These are phyloP conservation scores for Mamestra configurata DNA, from an alignment of 1,140 invertebrate genomes.

Conservation along the genomic window DNA sequence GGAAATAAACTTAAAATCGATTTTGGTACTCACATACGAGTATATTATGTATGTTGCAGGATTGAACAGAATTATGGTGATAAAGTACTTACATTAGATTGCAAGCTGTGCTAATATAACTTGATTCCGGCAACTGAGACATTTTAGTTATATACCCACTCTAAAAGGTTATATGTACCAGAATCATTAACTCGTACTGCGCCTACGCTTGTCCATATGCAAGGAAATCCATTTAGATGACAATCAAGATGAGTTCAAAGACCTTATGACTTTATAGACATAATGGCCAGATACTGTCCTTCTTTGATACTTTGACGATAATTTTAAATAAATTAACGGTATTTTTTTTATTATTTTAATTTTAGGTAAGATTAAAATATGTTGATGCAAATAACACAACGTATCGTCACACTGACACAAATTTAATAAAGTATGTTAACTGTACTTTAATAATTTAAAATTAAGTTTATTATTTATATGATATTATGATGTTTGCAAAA, in stretches of 20 bases:
- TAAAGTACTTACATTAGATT: background rate
- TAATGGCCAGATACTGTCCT: conserved; percentile 48
- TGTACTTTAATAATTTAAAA: background rate
- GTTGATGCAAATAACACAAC: conserved; percentile 1
- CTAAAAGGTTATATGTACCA: conserved; percentile 43
- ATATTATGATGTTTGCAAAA: conserved; percentile 10
- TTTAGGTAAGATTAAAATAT: conserved; percentile 12
- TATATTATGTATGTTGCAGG: background rate
- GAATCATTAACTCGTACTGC: conserved; percentile 20
- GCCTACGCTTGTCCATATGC: conserved; percentile 49
- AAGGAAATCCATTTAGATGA: conserved; percentile 46
- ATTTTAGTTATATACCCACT: conserved; percentile 39
- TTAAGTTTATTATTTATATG: conserved; percentile 1
- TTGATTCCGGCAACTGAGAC: conserved; percentile 43
- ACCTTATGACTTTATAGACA: conserved; percentile 53
- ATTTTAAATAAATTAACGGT: conserved; percentile 58
- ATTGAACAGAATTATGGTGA: background rate
- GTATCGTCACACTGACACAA: conserved; percentile 24
- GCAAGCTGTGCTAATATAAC: background rate
- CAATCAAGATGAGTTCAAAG: conserved; percentile 53
- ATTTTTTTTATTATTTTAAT: conserved; percentile 42
- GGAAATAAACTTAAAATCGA: background rate
- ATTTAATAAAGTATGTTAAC: conserved; percentile 4
- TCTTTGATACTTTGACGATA: conserved; percentile 51
- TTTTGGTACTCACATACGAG: background rate